Evolutionary conservation across 2,113 vertebrate genomes (phyloP), one percentile per base, ranked within the genome.

Genomic region (Cryptomyrus ogoouensis): DNA sequence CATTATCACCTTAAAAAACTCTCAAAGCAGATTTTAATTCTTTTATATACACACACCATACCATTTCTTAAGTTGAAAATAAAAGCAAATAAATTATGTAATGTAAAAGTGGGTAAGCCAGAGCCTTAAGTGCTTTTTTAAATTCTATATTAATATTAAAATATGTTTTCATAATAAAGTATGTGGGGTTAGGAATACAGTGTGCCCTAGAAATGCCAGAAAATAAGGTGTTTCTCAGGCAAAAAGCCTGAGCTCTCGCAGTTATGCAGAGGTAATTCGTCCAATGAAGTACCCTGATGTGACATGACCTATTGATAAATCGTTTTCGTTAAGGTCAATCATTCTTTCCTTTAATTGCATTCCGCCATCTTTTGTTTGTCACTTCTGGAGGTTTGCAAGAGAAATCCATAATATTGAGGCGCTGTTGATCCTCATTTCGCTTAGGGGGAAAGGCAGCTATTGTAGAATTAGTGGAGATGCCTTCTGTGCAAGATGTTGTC

Each of bases 341-440:
- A 80, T 80, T 80, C 74, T 80, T 80, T n/a, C 74, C 74, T 80
- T 80, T 80, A 80, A 80, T 80, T 80, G 74, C 74, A 80, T 80
- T 35, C 35, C 74, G 17, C 74, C 74, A 39, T 80, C 74, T 80
- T 80, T 80, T 80, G 74, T 80, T 80, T 80, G 74, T 80, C 74
- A 80, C 74, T 80, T 42, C 35, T 80, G 31, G 74, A 42, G 74
- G 74, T 39, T 80, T 80, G 74, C 74, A 42, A 80, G 15, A 39
- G 13, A 80, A 80, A 80, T 80, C 74, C 35, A 80, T 80, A 80
- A 80, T 80, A 80, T 80, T 17, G 74, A 80, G 74, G 74, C 15
- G 17, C 74, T 1, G 35, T 42, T 80, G 74, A 80, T 80, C 31
- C 31, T 39, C 35, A 80, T 80, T 80, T 42, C 17, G 74, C 74